Evolutionary conservation across 1,140 invertebrate species (phyloP), one percentile per base, ranked within the genome.

Genomic region (Nasonia vitripennis): DNA sequence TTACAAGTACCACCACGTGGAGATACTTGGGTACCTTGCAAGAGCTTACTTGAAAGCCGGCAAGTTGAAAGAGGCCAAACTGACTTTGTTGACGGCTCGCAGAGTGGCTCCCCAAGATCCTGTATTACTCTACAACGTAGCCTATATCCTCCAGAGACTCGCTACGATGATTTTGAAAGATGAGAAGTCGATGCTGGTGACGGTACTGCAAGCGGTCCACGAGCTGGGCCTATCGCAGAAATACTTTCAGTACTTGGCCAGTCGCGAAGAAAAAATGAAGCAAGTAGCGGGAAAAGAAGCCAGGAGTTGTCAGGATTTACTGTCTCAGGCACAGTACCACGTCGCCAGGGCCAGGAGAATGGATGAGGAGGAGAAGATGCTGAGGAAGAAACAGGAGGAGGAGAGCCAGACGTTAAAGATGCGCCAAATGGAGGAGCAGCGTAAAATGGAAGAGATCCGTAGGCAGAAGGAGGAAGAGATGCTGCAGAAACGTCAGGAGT

Each of bases 291-390:
- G 95, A 41, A 94, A 95, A 70, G 98, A 99, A 94, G 97, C 98
- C 0, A 95, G 97, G 87, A 97, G 98, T 87, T 99, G 98, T 92
- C 97, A 98, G 89, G 98, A 99, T 95, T 94, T 99, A 80, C 94
- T 99, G 9, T 98, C 97, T 67, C 97, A 99, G 93, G 98, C 98
- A 2, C 98, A 99, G 90, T 99, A 99, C 94, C 98, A 99, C 91
- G 98, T 99, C 45, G 96, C 97, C 0, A 94, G 98, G 87, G 98
- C 99, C 20, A 94, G 97, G 31, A 95, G 97, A 86, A 95, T 99
- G 45, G 98, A 99, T 92, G 98, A 99, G 91, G 98, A 99, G 93
- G 98, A 99, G 90, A 95, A 96, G 89, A 95, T 96, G 90, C 93
- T 98, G 67, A 94, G 98, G 0, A 96, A 96, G 85, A 97, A 98